Base-by-base conservation (phyloP, 2,888 invertebrate genomes). In the Rhagonycha lutea region DNA sequence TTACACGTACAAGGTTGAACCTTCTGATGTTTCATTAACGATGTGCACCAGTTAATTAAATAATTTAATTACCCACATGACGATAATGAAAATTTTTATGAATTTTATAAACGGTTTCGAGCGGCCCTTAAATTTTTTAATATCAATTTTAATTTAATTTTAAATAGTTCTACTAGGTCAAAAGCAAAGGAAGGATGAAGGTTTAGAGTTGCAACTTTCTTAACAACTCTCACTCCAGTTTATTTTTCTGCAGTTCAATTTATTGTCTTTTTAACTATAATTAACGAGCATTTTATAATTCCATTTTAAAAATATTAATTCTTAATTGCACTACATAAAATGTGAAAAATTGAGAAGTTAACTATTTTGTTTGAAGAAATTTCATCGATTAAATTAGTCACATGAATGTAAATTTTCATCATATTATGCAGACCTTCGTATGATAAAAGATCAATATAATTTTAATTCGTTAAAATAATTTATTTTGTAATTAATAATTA, bases 221-320 rank as follows among this genome's bases (percentile, higher is more conserved):
- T 47, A 47, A 47, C 47, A 47, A 47, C 47, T 47, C 47, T 47
- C 47, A 47, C 77, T 75, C 78, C 26, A 11, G 18, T 24, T 68
- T 3, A 4, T 68, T 26, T 68, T 26, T 10, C 47, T 23, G 69
- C 18, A 23, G 90, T 90, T 80, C 92, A 91, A 81, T 47, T 18
- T 47, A 47, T 47, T 8, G 47, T 47, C 18, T 18, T 47, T n/a
- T 47, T 47, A 47, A 47, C 47, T 47, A 18, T 18, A 47, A n/a
- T 47, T 47, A 47, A 47, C 4, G 2, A 10, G 7, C n/a, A 47
- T n/a, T 47, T n/a, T 47, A n/a, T 7, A n/a, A n/a, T 47, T n/a
- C 7, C n/a, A n/a, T n/a, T 47, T 47, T 0, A 7, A 7, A n/a
- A 47, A 47, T 32, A 47, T n/a, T n/a, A 47, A 47, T 12, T 2